Conservation (phyloP, 2,888 invertebrate genomes). For the Chirona hameri region DNA sequence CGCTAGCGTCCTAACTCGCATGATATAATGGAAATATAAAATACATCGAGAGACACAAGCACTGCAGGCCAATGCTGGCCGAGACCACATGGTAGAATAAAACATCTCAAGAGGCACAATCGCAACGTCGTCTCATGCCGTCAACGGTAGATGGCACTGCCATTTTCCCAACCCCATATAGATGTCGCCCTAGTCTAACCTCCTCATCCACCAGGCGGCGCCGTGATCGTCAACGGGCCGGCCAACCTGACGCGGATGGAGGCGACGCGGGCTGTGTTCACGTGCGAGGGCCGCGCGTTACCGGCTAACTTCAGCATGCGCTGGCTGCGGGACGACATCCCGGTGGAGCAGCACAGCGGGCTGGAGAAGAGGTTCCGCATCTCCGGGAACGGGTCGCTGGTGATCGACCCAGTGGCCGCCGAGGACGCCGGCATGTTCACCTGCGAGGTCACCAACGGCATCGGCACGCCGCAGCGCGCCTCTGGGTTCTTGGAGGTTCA, state of each 20-base stretch:
- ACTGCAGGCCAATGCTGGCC: too few relatives aligned
- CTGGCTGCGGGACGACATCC: constrained; percentile 80
- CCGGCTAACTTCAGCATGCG: constrained; percentile 93
- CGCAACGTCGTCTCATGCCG: too few relatives aligned
- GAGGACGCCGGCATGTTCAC: constrained; percentile 94
- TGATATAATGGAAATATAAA: too few relatives aligned
- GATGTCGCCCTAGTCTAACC: neutral
- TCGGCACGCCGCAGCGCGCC: constrained; percentile 91
- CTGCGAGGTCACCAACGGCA: constrained; percentile 94
- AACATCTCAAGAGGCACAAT: too few relatives aligned
- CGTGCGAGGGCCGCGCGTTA: constrained; percentile 88
- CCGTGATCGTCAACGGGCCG: constrained; percentile 92
- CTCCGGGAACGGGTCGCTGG: constrained; percentile 79
- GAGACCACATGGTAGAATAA: too few relatives aligned
- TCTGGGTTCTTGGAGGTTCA: constrained; percentile 94
- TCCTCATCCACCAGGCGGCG: constrained; percentile 67
- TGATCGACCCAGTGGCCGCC: constrained; percentile 88
- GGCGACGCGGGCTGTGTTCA: constrained; percentile 90
- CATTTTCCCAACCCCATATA: too few relatives aligned
- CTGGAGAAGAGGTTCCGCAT: constrained; percentile 81
- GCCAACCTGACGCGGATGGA: constrained; percentile 91
- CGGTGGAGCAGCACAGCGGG: constrained; percentile 60
- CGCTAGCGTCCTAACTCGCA: too few relatives aligned
- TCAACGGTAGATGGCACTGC: too few relatives aligned
- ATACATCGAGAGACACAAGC: too few relatives aligned